Evolutionary conservation across 2,888 invertebrate species (phyloP).

Genomic region (Rhorus exstirpatorius): DNA sequence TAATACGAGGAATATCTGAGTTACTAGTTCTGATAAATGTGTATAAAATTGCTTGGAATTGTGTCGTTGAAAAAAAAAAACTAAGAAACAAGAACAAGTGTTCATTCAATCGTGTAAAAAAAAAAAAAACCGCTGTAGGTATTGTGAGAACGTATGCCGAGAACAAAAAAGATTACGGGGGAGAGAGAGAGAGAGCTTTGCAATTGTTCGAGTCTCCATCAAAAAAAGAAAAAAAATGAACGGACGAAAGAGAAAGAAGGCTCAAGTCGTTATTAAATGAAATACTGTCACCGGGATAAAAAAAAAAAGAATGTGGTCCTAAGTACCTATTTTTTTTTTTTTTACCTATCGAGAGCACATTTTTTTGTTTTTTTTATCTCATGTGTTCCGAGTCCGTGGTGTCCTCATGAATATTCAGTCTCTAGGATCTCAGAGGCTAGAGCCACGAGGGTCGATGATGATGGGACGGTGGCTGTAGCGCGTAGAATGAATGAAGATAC

Average conservation of each 20-base stretch:
- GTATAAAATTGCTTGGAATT: slow-evolving; percentile 69
- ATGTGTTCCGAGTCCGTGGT: slow-evolving; percentile 7
- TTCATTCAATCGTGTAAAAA: slow-evolving; percentile 54
- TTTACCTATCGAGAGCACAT: slow-evolving; percentile 16
- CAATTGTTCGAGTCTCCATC: slow-evolving; percentile 48
- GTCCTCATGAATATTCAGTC: slow-evolving; percentile 53
- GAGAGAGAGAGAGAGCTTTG: slow-evolving; percentile 45
- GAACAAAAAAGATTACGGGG: slow-evolving; percentile 21
- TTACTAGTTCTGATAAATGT: slow-evolving; percentile 67
- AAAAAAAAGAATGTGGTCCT: slow-evolving; percentile 30
- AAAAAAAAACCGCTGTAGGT: slow-evolving; percentile 42
- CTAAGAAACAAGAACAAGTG: slow-evolving; percentile 43
- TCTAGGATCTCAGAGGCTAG: slow-evolving; percentile 79
- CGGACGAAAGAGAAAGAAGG: slow-evolving; percentile 2
- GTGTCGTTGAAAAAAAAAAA: slow-evolving; percentile 58
- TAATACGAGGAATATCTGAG: slow-evolving; percentile 68
- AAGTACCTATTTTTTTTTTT: not conserved
- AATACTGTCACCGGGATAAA: slow-evolving; percentile 65
- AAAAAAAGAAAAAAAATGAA: slow-evolving; percentile 13
- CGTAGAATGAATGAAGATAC: slow-evolving; percentile 84
- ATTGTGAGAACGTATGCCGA: slow-evolving; percentile 25
- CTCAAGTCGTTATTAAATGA: slow-evolving; percentile 40
- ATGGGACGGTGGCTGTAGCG: slow-evolving; percentile 83
- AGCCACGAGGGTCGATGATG: slow-evolving; percentile 85
- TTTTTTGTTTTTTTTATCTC: slow-evolving; percentile 5